A percentile compares a stretch with the other conserved stretches of the same genome.
These are phyloP conservation scores for Aramus guarauna DNA, from an alignment of 2,113 vertebrate genomes.

Conservation along the genomic window DNA sequence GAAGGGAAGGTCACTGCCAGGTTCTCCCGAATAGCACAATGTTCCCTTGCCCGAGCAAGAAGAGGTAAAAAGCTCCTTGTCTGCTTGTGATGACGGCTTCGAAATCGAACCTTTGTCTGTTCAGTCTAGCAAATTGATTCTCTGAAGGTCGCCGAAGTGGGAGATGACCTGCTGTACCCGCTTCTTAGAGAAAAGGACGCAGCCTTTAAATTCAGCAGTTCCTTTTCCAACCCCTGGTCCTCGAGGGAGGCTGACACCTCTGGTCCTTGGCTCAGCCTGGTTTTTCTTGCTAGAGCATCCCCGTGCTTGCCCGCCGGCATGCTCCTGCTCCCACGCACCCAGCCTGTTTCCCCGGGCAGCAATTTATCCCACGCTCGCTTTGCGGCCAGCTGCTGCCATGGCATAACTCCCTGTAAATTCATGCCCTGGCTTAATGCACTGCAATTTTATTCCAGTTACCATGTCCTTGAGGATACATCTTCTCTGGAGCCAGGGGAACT, in stretches of 20 bases:
- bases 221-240: background rate
- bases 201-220: background rate
- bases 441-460: background rate
- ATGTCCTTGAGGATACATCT: background rate
- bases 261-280: background rate
- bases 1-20: background rate
- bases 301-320: rapidly evolving
- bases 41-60: background rate
- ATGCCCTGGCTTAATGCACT: background rate
- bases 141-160: background rate
- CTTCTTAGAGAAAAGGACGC: background rate
- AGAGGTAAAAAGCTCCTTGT: background rate
- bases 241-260: background rate
- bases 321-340: background rate
- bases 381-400: background rate
- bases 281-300: background rate
- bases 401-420: background rate
- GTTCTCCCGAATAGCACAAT: background rate
- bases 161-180: background rate
- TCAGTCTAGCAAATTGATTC: background rate
- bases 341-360: background rate
- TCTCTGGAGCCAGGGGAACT: background rate
- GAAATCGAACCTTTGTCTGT: background rate
- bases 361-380: background rate
- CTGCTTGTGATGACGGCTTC: background rate